These are phyloP conservation scores for Sebastes nivosus DNA, from an alignment of 2,797 vertebrate genomes.

Conservation along the genomic window DNA sequence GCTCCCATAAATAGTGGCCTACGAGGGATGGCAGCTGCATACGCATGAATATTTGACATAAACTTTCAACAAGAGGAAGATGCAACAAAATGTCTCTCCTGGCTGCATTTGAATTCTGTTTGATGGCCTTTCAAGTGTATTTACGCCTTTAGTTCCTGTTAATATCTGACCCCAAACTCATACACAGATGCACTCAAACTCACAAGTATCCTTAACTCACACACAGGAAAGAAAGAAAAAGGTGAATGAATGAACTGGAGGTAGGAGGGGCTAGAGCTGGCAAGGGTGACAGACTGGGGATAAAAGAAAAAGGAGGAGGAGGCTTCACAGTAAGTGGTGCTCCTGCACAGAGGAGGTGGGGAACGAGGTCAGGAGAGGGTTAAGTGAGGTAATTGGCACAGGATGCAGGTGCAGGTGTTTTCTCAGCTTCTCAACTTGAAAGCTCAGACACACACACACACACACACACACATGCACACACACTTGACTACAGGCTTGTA, in stretches of 20 bases:
- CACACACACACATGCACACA: constrained; percentile 7
- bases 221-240: background rate
- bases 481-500: constrained; percentile 48
- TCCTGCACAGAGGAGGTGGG: constrained; percentile 35
- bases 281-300: constrained; percentile 34
- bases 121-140: background rate
- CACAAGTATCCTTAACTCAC: constrained; percentile 17
- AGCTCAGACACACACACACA: constrained; percentile 12
- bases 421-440: constrained; percentile 56
- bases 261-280: background rate
- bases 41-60: background rate
- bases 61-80: constrained; percentile 4
- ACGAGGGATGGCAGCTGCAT: background rate
- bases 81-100: background rate
- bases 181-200: constrained; percentile 8
- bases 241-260: background rate
- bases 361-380: constrained; percentile 47
- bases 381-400: constrained; percentile 72
- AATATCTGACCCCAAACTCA: background rate
- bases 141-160: background rate
- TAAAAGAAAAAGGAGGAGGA: constrained; percentile 28
- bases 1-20: background rate
- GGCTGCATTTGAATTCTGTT: background rate
- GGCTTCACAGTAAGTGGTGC: constrained; percentile 43
- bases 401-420: constrained; percentile 61